These are phyloP conservation scores for Cephus pygmeus DNA, from an alignment of 2,888 invertebrate species.

Conservation along the genomic window DNA sequence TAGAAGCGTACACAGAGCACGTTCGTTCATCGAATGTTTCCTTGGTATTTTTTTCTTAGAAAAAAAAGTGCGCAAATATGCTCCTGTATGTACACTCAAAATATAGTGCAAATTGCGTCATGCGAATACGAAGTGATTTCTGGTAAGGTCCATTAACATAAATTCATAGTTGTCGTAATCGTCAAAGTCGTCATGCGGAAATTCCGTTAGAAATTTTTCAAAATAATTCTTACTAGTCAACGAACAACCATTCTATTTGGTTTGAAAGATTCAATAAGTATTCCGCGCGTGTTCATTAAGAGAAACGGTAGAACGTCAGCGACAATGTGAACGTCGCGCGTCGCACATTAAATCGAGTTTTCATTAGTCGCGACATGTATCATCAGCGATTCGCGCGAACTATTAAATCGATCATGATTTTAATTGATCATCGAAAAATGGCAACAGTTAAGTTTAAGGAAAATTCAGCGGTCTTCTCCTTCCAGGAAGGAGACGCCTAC, in stretches of 20 bases:
- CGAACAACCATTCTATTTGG: not conserved
- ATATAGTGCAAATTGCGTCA: not conserved
- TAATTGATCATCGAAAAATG: not conserved
- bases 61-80: not conserved
- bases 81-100: not conserved
- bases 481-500: not conserved
- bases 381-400: not conserved
- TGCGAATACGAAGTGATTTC: not conserved
- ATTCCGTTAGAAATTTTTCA: not conserved
- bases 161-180: not conserved
- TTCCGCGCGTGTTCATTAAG: conserved; percentile 33
- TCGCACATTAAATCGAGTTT: conserved; percentile 20
- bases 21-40: not conserved
- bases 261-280: conserved; percentile 24
- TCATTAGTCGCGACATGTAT: conserved; percentile 18
- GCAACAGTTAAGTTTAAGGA: not conserved
- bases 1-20: not conserved
- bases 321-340: conserved; percentile 23
- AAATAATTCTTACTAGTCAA: not conserved
- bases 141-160: not conserved
- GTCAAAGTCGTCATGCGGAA: not conserved
- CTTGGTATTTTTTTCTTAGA: not conserved
- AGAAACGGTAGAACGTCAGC: conserved; percentile 33
- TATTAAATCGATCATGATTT: not conserved
- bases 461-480: not conserved